Conservation (phyloP, 1,140 invertebrate genomes). For the Pseudomyrmex sp. region DNA sequence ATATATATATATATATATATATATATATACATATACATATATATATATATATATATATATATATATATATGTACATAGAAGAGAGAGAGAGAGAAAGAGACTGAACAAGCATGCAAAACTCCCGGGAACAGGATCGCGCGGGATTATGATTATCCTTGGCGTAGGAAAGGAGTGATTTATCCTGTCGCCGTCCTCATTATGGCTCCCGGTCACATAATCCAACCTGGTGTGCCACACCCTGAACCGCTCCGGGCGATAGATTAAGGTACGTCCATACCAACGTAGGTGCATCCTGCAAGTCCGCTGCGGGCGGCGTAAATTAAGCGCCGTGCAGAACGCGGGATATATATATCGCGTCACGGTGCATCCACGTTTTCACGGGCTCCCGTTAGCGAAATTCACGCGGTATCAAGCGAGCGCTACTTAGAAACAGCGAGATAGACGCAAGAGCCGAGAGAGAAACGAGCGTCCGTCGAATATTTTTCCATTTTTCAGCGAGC, state of each 20-base stretch:
- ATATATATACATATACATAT: too few relatives aligned
- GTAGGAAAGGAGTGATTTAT: slow-evolving; percentile 82
- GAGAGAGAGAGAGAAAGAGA: slow-evolving; percentile 39
- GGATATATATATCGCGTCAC: slow-evolving; percentile 61
- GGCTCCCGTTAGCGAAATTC: slow-evolving; percentile 53
- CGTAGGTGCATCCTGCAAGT: slow-evolving; percentile 68
- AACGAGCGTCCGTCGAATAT: neutral
- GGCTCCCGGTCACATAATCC: slow-evolving; percentile 78
- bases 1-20: too few relatives aligned
- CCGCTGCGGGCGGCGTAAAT: slow-evolving; percentile 57
- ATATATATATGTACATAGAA: too few relatives aligned
- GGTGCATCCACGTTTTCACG: slow-evolving; percentile 47
- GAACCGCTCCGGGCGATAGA: slow-evolving; percentile 73
- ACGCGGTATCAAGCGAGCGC: slow-evolving; percentile 29
- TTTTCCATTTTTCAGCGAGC: slow-evolving; percentile 2
- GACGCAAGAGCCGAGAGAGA: neutral
- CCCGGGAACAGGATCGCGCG: slow-evolving; percentile 73
- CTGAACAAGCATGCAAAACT: slow-evolving; percentile 63
- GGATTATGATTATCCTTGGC: slow-evolving; percentile 82
- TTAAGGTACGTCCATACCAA: slow-evolving; percentile 74
- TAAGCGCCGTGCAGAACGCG: slow-evolving; percentile 37
- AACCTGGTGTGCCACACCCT: slow-evolving; percentile 80
- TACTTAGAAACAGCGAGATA: slow-evolving; percentile 22
- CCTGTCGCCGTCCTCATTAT: slow-evolving; percentile 82
- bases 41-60: too few relatives aligned